Percentiles rank a stretch among this genome's conserved stretches.
These are phyloP conservation scores for Seira ritae DNA, from an alignment of 2,888 invertebrate genomes.

Conservation along the genomic window DNA sequence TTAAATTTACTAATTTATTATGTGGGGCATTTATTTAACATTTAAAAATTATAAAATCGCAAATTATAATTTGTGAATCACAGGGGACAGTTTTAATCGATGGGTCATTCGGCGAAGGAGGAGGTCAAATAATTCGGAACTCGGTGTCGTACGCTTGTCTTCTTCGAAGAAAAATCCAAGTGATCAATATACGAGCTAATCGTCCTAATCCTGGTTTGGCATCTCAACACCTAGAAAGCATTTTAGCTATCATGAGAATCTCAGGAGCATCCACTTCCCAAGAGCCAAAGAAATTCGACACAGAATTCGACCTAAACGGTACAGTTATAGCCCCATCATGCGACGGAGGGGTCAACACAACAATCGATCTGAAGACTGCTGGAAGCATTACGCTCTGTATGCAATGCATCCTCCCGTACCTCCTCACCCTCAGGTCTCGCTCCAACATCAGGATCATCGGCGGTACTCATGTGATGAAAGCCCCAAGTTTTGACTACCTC, in stretches of 20 bases:
- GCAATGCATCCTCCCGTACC: conserved; percentile 70
- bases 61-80: background rate
- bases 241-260: conserved; percentile 66
- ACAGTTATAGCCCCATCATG: conserved; percentile 24
- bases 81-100: conserved; percentile 58
- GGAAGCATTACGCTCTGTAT: conserved; percentile 65
- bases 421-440: conserved; percentile 56
- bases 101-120: conserved; percentile 70
- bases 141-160: conserved; percentile 65
- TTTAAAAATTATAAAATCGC: background rate
- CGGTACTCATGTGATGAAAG: conserved; percentile 70
- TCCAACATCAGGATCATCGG: conserved; percentile 66
- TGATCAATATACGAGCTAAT: conserved; percentile 66
- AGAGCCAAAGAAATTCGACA: conserved; percentile 52
- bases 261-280: conserved; percentile 59
- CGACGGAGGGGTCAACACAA: conserved; percentile 49
- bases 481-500: conserved; percentile 70
- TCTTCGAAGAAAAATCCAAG: conserved; percentile 58
- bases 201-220: conserved; percentile 71
- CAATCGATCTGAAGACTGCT: conserved; percentile 68
- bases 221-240: conserved; percentile 71
- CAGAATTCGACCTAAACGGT: conserved; percentile 66
- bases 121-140: conserved; percentile 72
- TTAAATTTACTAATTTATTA: too few relatives aligned
- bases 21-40: too few relatives aligned